Evolutionary conservation across 2,888 invertebrate genomes (phyloP), one percentile per base, ranked within the genome.

Genomic region (Clistopyga incitator): DNA sequence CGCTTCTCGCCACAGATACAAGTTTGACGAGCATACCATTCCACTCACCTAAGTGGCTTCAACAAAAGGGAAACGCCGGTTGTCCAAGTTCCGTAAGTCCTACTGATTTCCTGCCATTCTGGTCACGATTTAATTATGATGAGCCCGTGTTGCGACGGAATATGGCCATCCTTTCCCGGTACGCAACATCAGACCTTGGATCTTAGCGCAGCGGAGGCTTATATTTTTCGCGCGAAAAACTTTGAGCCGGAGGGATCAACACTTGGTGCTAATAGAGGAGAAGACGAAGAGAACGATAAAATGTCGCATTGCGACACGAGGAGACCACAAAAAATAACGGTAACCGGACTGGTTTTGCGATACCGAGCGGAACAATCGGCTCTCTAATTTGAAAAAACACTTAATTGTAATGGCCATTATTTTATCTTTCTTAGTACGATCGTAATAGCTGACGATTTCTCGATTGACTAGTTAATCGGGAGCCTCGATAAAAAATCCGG

Each of bases 111-210:
- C 34, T 4, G 8, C 61, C n/a, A 20, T 25, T 13, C 56, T 13
- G 65, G 20, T 6, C 47, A 23, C 34, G 34, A 34, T 67, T 67
- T 67, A 67, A 23, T 13, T 13, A 25, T n/a, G 23, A 29, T 50
- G 38, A 29, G 6, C 47, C 4, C 20, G 18, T n/a, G 23, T 61
- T 72, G 72, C 59, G 64, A 52, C 74, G 78, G 52, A 20, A 74
- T 78, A 74, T 82, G 74, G 78, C 54, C 61, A 23, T 70, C 23
- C 42, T 54, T 82, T 82, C 82, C 47, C 54, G 78, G 82, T 82
- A 71, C 78, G 67, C 50, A 29, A 34, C 74, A 68, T 74, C 74
- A 29, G 61, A 74, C 74, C 59, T 52, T 70, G n/a, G 61, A 68
- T 67, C 68, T 52, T 74, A 13, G 34, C 78, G 8, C 13, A 45